A percentile compares a stretch with the other conserved stretches of the same genome.
These are phyloP conservation scores for Archegozetes longisetosus DNA, from an alignment of 1,140 invertebrate genomes.

Conservation along the genomic window DNA sequence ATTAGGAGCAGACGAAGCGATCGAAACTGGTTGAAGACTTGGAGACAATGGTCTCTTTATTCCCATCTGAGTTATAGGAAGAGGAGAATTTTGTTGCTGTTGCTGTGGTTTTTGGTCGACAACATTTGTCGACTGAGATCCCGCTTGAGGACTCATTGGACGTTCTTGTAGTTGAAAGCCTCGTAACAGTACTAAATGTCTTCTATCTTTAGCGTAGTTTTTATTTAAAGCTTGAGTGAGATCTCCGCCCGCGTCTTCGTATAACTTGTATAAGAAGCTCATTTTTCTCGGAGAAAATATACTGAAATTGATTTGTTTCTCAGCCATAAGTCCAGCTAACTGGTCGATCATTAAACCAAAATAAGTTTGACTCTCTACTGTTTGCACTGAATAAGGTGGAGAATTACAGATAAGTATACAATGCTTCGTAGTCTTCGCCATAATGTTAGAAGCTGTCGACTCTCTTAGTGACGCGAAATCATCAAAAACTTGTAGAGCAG, in stretches of 20 bases:
- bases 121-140: not conserved
- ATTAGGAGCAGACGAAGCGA: not conserved
- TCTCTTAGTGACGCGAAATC: slow-evolving; percentile 56
- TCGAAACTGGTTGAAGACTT: slow-evolving; percentile 4
- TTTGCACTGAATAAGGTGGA: slow-evolving; percentile 70
- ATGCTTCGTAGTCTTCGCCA: slow-evolving; percentile 38
- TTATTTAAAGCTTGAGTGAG: slow-evolving; percentile 56
- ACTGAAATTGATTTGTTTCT: slow-evolving; percentile 65
- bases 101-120: slow-evolving; percentile 1
- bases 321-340: slow-evolving; percentile 47
- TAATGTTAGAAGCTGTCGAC: not conserved
- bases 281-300: slow-evolving; percentile 75
- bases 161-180: slow-evolving; percentile 40
- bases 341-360: slow-evolving; percentile 54
- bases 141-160: slow-evolving; percentile 24
- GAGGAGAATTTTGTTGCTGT: slow-evolving; percentile 1
- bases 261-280: slow-evolving; percentile 37
- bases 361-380: slow-evolving; percentile 54
- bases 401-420: slow-evolving; percentile 82
- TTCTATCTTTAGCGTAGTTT: slow-evolving; percentile 73
- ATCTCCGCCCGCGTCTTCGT: slow-evolving; percentile 56
- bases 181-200: slow-evolving; percentile 62
- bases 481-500: slow-evolving; percentile 69
- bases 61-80: not conserved
- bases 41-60: slow-evolving; percentile 9